These are phyloP conservation scores for Acomys russatus DNA, from an alignment of 2,797 vertebrate species.

Conservation along the genomic window DNA sequence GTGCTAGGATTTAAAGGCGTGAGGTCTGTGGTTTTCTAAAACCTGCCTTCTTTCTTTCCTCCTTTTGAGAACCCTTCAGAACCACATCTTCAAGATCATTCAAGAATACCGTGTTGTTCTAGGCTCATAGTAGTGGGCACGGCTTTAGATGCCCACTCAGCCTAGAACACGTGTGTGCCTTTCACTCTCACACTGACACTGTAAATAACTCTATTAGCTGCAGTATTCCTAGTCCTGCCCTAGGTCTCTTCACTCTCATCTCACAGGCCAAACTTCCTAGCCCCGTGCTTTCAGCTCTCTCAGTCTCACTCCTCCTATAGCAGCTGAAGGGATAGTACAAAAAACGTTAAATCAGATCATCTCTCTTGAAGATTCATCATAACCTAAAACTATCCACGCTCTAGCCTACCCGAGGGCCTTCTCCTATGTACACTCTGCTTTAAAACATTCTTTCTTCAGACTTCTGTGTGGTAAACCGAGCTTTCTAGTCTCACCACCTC, in stretches of 20 bases:
- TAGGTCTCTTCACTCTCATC: not conserved
- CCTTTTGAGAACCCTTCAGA: slow-evolving; percentile 61
- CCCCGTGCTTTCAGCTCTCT: not conserved
- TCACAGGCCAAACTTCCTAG: not conserved
- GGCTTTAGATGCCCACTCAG: not conserved
- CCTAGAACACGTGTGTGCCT: not conserved
- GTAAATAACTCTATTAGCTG: not conserved
- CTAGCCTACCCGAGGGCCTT: not conserved
- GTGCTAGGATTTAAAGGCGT: not conserved
- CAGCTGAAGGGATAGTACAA: not conserved
- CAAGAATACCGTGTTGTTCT: not conserved
- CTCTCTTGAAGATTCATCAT: slow-evolving; percentile 4
- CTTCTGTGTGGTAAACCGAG: not conserved
- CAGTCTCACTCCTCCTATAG: not conserved
- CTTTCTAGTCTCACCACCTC: slow-evolving; percentile 24
- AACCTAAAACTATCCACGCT: not conserved
- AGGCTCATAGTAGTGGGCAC: not conserved
- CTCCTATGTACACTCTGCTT: not conserved
- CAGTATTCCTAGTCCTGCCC: not conserved
- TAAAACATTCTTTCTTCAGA: not conserved
- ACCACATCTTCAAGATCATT: slow-evolving; percentile 11
- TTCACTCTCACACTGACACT: not conserved
- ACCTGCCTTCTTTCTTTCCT: not conserved
- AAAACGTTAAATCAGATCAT: not conserved
- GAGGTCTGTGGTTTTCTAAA: slow-evolving; percentile 19